Conservation (phyloP, 2,113 vertebrate species). For the Trematomus loennbergii region DNA sequence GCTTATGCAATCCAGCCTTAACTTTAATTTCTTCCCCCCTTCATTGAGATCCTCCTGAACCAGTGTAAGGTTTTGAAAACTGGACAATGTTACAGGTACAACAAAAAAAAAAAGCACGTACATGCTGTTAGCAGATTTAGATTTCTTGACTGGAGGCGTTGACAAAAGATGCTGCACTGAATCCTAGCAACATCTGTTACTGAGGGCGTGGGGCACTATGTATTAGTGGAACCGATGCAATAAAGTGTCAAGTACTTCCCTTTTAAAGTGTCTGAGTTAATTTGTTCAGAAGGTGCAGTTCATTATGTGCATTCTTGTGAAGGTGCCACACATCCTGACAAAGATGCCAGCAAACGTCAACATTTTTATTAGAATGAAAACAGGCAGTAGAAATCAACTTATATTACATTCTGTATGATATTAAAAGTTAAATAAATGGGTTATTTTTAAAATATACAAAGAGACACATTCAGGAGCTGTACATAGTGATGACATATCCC, state of each 20-base stretch:
- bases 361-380: constrained; percentile 34
- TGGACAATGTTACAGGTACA: constrained; percentile 45
- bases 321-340: neutral
- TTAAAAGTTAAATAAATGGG: constrained; percentile 4
- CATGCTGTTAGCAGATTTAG: constrained; percentile 2
- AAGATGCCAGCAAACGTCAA: neutral
- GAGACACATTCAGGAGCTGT: neutral
- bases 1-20: constrained; percentile 66
- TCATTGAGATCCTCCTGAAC: constrained; percentile 36
- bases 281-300: constrained; percentile 2
- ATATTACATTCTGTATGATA: neutral
- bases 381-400: neutral
- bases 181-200: constrained; percentile 43
- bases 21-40: constrained; percentile 1
- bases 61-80: constrained; percentile 39
- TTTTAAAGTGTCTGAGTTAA: constrained; percentile 23
- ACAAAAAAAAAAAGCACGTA: constrained; percentile 2
- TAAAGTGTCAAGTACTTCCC: constrained; percentile 64
- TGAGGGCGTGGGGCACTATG: constrained; percentile 48
- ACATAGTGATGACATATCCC: neutral
- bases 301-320: neutral
- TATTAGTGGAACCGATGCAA: constrained; percentile 74
- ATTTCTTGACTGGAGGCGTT: constrained; percentile 31
- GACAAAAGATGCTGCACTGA: constrained; percentile 14
- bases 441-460: neutral